phyloP scores from a whole-genome alignment of 2,797 vertebrate genomes.

The Vipera ursinii region DNA sequence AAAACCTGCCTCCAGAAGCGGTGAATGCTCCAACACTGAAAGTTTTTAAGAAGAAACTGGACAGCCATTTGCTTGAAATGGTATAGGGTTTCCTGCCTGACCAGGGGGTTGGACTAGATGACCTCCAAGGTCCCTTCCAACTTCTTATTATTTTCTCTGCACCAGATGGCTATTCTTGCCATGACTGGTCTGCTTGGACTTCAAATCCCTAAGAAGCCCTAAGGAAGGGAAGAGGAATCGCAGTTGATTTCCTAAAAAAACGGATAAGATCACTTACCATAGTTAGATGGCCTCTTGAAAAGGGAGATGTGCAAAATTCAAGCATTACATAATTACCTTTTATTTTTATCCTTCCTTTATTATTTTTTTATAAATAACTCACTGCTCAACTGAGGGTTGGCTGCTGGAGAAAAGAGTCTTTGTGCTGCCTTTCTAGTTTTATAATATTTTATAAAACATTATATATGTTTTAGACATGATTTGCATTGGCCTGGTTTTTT shows the following conservation, averaged over 20 bases:
- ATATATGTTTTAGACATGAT: too few relatives aligned
- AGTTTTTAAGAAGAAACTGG: too few relatives aligned
- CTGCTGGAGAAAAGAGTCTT: not conserved
- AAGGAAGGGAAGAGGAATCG: constrained; percentile 12
- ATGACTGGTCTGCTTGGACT: constrained; percentile 35
- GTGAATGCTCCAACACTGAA: too few relatives aligned
- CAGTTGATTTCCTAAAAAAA: constrained; percentile 20
- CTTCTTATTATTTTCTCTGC: constrained; percentile 1
- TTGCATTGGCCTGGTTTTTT: too few relatives aligned
- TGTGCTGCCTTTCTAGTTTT: not conserved
- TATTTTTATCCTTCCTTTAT: not conserved
- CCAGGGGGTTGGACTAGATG: too few relatives aligned
- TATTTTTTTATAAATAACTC: not conserved
- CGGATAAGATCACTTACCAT: constrained; percentile 15
- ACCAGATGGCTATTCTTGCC: constrained; percentile 11
- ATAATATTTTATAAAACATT: too few relatives aligned
- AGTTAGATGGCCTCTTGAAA: not conserved
- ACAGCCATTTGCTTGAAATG: too few relatives aligned
- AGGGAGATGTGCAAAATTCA: not conserved
- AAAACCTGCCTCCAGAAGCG: too few relatives aligned
- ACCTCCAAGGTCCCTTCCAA: too few relatives aligned
- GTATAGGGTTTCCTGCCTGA: too few relatives aligned
- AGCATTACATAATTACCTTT: not conserved
- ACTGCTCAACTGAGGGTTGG: not conserved
- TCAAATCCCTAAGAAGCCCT: constrained; percentile 35